Base-by-base conservation (phyloP, 1,140 invertebrate species). In the Pygmarrhopalites habei region DNA sequence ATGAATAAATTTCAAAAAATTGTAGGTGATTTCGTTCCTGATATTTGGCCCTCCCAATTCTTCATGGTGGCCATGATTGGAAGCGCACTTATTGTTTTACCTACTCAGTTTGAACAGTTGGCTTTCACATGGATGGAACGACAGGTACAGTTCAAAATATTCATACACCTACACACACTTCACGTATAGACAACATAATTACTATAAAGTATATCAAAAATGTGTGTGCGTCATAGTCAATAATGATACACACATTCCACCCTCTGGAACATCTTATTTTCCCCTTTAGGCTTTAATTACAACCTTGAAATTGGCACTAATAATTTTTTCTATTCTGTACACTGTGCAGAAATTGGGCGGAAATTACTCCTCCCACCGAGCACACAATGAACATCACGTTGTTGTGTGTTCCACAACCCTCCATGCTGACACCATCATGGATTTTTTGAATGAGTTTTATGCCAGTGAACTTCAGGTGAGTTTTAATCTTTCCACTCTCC, bases 381-480 rank as follows among this genome's bases (percentile, higher is more conserved):
- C 93, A 0, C 91, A 95, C 74, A 93, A 88, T 41, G 94, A 98
- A 76, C 94, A 94, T 75, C 95, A 98, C 77, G 95, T 98, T 7
- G 95, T 98, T 1, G 94, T 98, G 2, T 97, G 94, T 73, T 92
- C 90, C 51, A 98, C 95, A n/a, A 94, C 90, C 0, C 79, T 98
- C 7, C 91, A 96, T 71, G 89, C 94, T 0, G 95, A 98, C 75
- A 96, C 94, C 62, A 94, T 98, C 68, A 94, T 97, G 89, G 95
- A 98, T 78, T 98, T 98, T 76, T 84, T 98, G 43, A 97, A 97
- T 77, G 95, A 98, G 79, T 98, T 98, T 79, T 98, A 98, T 76
- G 94, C 95, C 28, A 94, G 98, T 81, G 78, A 96, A 62, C 82
- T 98, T 55, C 86, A 89, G 82, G 86, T 87, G 72, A 72, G 53